Evolutionary conservation across 2,113 vertebrate species (phyloP), one percentile per base, ranked within the genome.

Genomic region (Malurus melanocephalus): DNA sequence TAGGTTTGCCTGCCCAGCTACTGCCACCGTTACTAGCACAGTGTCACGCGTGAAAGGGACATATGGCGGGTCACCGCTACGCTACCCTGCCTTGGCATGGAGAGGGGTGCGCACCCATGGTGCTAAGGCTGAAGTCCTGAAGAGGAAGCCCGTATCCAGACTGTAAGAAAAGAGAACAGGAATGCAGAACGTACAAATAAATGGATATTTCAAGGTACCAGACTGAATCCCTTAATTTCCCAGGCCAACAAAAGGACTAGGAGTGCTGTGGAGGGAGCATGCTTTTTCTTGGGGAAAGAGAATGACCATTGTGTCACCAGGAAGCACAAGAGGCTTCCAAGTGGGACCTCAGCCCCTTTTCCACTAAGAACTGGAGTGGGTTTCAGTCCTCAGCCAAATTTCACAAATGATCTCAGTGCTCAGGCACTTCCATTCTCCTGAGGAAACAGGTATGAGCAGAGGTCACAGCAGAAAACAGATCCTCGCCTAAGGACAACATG

Each of bases 121-220:
- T 67, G 90, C 93, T 92, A 94, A 91, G 66, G 88, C 83, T 95
- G 88, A 91, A 72, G 94, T 93, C 88, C 86, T 92, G 88, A 80
- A 93, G 95, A 93, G 40, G 93, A 93, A 94, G 88, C 82, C 88
- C 93, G 88, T 80, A 86, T 92, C 94, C 90, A 94, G 89, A 91
- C 94, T 94, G 95, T 75, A 93, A 96, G 91, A 94, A 93, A 95
- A 95, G 93, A 93, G 93, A 95, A 95, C 85, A 95, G 92, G 90
- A 93, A 94, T 88, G 93, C 86, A 95, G 88, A 93, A 93, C 92
- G 92, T 95, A 93, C 93, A 94, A 92, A 86, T 72, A 92, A 94
- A 91, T 86, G 76, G 82, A 24, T 92, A 95, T 87, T 93, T 93
- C 95, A 94, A 90, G 85, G 83, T 88, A 95, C 55, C 83, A 93